Evolutionary conservation across 30 jellyfish, hydroid and myxozoan genomes (phyloP).

Genomic region (Nemopilema nomurai): DNA sequence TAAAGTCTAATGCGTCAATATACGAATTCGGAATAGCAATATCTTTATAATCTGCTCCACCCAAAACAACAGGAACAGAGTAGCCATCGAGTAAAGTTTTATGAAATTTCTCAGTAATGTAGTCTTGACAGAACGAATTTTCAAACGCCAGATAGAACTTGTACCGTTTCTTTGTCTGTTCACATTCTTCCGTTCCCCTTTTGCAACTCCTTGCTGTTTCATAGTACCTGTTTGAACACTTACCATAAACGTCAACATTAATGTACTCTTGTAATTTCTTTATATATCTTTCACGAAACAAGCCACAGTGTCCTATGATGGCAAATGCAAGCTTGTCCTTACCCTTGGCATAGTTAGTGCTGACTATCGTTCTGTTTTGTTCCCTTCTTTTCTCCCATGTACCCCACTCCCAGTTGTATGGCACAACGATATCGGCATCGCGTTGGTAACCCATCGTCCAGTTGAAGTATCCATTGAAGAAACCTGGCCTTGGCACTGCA

Average conservation of each 20-base stretch:
- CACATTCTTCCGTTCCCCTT: conserved; percentile 58
- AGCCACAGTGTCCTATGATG: conserved; percentile 87
- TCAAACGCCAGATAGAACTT: conserved; percentile 88
- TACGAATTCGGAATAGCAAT: conserved; percentile 70
- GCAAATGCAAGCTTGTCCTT: conserved; percentile 71
- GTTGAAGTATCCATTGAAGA: conserved; percentile 79
- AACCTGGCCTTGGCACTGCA: conserved; percentile 65
- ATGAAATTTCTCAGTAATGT: conserved; percentile 69
- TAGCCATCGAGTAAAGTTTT: conserved; percentile 76
- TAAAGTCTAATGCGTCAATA: conserved; percentile 68
- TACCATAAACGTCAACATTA: conserved; percentile 75
- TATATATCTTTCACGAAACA: conserved; percentile 79
- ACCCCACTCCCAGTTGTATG: conserved; percentile 96
- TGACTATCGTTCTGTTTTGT: conserved; percentile 20
- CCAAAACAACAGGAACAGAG: conserved; percentile 87
- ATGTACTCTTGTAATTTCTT: conserved; percentile 69
- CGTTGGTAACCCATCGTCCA: conserved; percentile 88
- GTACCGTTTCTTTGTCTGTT: conserved; percentile 53
- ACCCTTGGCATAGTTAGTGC: conserved; percentile 67
- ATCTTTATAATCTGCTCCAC: conserved; percentile 81
- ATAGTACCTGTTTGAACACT: conserved; percentile 69
- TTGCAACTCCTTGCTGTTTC: conserved; percentile 60
- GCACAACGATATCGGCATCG: conserved; percentile 89
- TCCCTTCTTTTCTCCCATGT: conserved; percentile 66
- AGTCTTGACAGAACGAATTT: conserved; percentile 80